phyloP scores from a whole-genome alignment of 2,888 invertebrate species.

The Drosophila affinis region DNA sequence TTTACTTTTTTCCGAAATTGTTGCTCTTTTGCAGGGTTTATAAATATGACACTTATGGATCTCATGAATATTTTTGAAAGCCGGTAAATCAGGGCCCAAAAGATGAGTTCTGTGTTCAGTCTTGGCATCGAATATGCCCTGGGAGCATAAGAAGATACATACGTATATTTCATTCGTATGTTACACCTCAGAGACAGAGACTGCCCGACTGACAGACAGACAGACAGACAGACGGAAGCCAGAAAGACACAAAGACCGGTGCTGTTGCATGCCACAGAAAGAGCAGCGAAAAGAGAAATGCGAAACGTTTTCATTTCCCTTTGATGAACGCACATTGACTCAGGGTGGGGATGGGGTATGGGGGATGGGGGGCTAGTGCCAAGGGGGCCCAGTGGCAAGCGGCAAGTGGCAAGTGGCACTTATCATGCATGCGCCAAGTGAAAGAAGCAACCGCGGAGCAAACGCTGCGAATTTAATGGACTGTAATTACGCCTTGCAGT shows the following conservation, averaged over 20 bases:
- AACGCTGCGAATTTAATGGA: conserved; percentile 65
- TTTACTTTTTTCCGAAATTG: too few species aligned
- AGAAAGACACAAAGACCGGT: conserved; percentile 56
- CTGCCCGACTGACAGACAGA: conserved; percentile 54
- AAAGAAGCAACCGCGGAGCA: conserved; percentile 43
- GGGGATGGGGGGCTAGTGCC: neutral
- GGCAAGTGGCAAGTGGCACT: conserved; percentile 74
- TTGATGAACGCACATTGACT: conserved; percentile 16
- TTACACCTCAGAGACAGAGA: conserved; percentile 12
- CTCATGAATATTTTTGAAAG: neutral
- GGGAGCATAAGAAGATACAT: neutral
- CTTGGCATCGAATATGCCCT: neutral
- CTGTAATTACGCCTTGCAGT: conserved; percentile 69
- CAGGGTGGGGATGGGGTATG: neutral
- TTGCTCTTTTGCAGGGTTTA: neutral
- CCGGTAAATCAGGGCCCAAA: too few species aligned
- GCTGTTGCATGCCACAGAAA: conserved; percentile 30
- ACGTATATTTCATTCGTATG: neutral
- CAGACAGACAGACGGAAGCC: conserved; percentile 60
- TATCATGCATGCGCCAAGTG: conserved; percentile 71
- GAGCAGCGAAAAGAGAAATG: conserved; percentile 39
- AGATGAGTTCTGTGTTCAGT: too few species aligned
- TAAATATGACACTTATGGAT: too few species aligned
- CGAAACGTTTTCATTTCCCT: conserved; percentile 54
- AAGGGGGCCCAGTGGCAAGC: conserved; percentile 17